phyloP scores from a whole-genome alignment of 2,113 vertebrate genomes.

The Desmodus rotundus region DNA sequence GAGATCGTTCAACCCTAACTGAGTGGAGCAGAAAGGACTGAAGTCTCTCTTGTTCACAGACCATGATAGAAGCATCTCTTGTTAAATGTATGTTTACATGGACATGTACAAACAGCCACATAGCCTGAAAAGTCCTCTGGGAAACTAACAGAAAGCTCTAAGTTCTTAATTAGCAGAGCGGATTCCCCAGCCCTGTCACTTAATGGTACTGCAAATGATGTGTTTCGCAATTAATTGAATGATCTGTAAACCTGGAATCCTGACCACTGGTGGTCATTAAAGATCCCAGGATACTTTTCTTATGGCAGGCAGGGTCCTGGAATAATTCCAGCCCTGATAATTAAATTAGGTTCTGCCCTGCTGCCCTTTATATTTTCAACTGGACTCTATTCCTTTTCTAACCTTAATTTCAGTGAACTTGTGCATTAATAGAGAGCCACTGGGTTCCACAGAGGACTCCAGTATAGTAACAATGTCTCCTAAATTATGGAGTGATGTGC shows the following conservation, averaged over 20 bases:
- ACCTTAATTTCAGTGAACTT: constrained; percentile 10
- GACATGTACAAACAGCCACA: not conserved
- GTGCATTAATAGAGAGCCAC: not conserved
- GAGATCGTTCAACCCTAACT: not conserved
- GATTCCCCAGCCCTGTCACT: constrained; percentile 38
- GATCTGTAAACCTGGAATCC: constrained; percentile 48
- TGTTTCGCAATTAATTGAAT: constrained; percentile 57
- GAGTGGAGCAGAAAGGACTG: not conserved
- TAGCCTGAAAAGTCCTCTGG: constrained; percentile 42
- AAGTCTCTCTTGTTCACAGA: not conserved
- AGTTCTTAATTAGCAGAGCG: constrained; percentile 52
- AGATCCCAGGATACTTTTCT: constrained; percentile 50
- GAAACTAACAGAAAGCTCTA: constrained; percentile 21
- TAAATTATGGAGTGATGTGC: not conserved
- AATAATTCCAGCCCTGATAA: constrained; percentile 52
- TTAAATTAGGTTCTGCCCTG: constrained; percentile 61
- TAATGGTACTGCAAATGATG: constrained; percentile 51
- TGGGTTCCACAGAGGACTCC: not conserved
- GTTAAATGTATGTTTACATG: not conserved
- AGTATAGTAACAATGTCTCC: not conserved
- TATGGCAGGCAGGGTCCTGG: constrained; percentile 34
- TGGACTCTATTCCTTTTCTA: constrained; percentile 19
- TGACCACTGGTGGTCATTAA: constrained; percentile 69
- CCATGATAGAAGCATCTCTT: constrained; percentile 6
- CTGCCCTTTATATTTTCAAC: not conserved